Percentiles rank a stretch among this genome's conserved stretches.
Evolutionary conservation across 2,113 vertebrate species (phyloP).

Genomic region (Dasyprocta punctata): DNA sequence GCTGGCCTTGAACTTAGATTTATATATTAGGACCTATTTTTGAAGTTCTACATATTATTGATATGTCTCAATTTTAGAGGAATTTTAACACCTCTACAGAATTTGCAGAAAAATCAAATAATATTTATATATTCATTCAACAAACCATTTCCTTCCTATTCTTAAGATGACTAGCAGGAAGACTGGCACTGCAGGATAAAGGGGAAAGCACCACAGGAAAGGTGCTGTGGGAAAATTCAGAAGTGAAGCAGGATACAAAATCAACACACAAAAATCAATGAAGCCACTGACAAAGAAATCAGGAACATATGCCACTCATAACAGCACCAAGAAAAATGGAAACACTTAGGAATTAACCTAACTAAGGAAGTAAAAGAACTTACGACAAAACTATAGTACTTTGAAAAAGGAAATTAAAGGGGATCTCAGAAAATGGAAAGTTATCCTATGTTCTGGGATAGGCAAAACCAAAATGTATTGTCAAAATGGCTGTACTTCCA

Average conservation of each 20-base stretch:
- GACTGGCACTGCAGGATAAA: background rate
- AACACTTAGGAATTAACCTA: background rate
- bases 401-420: background rate
- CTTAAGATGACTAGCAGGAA: background rate
- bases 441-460: background rate
- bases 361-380: background rate
- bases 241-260: background rate
- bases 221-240: background rate
- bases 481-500: background rate
- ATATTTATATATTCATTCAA: background rate
- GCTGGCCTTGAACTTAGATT: background rate
- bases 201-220: background rate
- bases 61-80: background rate
- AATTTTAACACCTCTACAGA: background rate
- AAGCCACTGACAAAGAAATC: background rate
- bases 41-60: background rate
- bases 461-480: background rate
- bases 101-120: constrained; percentile 19
- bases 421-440: background rate
- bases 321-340: background rate
- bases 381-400: background rate
- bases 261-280: background rate
- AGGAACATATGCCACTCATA: background rate
- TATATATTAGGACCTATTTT: background rate
- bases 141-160: background rate